Evolutionary conservation across 1,140 invertebrate species (phyloP).

Genomic region (Drosophila ambigua): DNA sequence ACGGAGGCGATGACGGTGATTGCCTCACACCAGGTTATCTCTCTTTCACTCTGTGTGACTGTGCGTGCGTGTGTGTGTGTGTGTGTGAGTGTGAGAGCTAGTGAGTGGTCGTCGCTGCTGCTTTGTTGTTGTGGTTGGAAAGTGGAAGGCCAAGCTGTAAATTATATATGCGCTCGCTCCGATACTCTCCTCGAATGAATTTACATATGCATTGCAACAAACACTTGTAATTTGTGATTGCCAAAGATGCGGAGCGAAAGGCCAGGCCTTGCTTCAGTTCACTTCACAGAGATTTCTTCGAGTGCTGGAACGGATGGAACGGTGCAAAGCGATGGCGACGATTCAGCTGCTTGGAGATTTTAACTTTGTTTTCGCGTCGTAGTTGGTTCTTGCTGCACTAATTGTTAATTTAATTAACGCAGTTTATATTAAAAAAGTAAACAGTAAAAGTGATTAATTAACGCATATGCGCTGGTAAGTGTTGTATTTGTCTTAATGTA

Average conservation of each 20-base stretch:
- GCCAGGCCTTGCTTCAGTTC: too few species aligned
- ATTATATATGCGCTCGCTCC: conserved; percentile 32
- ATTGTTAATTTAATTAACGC: conserved; percentile 51
- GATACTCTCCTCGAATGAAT: conserved; percentile 22
- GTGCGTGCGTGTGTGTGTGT: conserved; percentile 24
- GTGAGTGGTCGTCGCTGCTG: conserved; percentile 15
- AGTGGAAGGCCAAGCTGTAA: conserved; percentile 50
- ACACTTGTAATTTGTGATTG: conserved; percentile 31
- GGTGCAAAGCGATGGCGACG: too few species aligned
- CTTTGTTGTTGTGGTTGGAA: conserved; percentile 40
- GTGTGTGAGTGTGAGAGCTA: conserved; percentile 28
- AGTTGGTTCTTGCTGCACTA: conserved; percentile 15
- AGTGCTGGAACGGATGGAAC: too few species aligned
- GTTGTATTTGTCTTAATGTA: background rate
- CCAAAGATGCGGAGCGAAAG: background rate
- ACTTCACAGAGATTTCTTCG: too few species aligned
- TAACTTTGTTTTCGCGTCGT: conserved; percentile 5
- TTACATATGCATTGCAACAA: conserved; percentile 45
- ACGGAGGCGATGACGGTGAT: conserved; percentile 20
- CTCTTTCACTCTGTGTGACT: conserved; percentile 18
- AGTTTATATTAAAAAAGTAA: conserved; percentile 59
- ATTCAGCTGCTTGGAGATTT: too few species aligned
- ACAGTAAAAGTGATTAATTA: conserved; percentile 61
- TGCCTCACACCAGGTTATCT: conserved; percentile 56
- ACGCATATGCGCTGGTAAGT: conserved; percentile 19